Percentiles rank a stretch among this genome's conserved stretches.
phyloP scores from a whole-genome alignment of 1,140 invertebrate species.

The Whitmania pigra region DNA sequence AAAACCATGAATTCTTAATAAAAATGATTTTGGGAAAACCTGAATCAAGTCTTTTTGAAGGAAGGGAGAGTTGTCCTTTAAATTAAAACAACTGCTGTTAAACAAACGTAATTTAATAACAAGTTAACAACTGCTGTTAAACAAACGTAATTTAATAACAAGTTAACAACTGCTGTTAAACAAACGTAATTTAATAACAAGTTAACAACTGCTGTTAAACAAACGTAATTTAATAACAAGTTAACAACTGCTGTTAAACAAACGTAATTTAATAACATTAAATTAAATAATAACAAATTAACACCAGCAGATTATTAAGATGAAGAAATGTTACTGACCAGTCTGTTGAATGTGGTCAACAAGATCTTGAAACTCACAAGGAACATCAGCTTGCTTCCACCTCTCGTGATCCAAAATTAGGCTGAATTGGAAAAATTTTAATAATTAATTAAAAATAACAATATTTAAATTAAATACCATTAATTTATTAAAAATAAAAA shows the following conservation, averaged over 20 bases:
- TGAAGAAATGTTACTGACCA: conserved; percentile 26
- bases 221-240: no score
- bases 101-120: neutral
- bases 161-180: neutral
- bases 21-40: neutral
- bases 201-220: no score
- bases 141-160: neutral
- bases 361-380: conserved; percentile 67
- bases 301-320: neutral
- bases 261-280: neutral
- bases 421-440: conserved; percentile 28
- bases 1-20: neutral
- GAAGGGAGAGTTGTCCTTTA: neutral
- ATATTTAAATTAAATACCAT: no score
- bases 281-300: no score
- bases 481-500: no score
- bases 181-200: neutral
- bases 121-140: neutral
- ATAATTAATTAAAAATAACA: no score
- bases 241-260: neutral
- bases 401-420: conserved; percentile 71
- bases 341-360: conserved; percentile 56
- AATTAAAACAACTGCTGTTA: neutral
- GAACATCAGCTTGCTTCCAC: conserved; percentile 86
- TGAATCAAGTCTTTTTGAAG: neutral